Conservation (phyloP, 2,113 vertebrate species). For the Ivindomyrus marchei region DNA sequence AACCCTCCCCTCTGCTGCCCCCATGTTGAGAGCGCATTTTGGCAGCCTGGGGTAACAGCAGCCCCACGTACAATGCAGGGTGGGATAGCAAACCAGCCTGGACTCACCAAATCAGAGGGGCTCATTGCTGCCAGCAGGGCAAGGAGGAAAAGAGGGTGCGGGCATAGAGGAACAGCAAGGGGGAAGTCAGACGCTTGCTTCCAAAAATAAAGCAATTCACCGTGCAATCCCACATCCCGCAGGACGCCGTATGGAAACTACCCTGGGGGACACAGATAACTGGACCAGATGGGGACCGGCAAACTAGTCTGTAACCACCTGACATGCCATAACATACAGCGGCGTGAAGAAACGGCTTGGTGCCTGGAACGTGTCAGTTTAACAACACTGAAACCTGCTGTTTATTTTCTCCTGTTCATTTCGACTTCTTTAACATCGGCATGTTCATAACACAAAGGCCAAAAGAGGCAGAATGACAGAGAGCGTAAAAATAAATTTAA, state of each 20-base stretch:
- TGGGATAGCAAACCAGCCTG: background rate
- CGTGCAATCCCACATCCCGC: background rate
- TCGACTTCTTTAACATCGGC: background rate
- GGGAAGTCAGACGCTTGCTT: constrained; percentile 11
- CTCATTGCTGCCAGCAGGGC: background rate
- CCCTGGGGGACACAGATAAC: background rate
- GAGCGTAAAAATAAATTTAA: background rate
- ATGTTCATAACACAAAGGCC: background rate
- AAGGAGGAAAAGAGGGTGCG: background rate
- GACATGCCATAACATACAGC: background rate
- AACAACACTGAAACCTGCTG: background rate
- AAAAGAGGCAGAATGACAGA: background rate
- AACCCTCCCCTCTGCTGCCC: background rate
- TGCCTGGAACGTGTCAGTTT: background rate
- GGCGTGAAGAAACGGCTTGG: background rate
- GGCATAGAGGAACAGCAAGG: background rate
- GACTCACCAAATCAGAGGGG: background rate
- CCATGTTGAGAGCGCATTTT: background rate
- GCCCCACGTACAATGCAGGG: background rate
- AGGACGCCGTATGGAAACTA: background rate
- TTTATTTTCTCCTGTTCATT: background rate
- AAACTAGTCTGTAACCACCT: background rate
- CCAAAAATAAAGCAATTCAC: background rate
- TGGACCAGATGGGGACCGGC: background rate
- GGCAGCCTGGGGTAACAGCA: background rate